Evolutionary conservation across 2,113 vertebrate genomes (phyloP), one percentile per base, ranked within the genome.

Genomic region (Oncorhynchus mykiss): DNA sequence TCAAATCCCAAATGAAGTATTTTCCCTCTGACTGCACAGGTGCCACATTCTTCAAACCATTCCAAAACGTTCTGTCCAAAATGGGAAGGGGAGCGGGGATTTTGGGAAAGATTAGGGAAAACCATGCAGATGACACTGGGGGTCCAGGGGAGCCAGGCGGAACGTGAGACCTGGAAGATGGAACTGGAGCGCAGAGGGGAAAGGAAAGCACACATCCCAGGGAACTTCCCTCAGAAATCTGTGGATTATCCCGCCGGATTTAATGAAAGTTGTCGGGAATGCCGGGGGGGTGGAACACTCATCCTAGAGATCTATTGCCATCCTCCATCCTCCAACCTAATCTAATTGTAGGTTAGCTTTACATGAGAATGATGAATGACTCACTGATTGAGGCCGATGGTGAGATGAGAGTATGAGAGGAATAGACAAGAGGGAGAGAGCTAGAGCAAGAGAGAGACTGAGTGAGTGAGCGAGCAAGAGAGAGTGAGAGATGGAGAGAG

Each of bases 1-100:
- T 90, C 78, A 88, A 90, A 91, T 86, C 87, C 88, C 80, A 88
- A 90, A 67, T 90, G 64, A 90, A 92, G 90, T 89, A 90, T 92
- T 92, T 88, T 88, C 84, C 86, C 86, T 90, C 79, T 85, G 5
- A 25, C 66, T 18, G 16, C 68, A 66, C 80, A 81, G 76, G 51
- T 73, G 75, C 65, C 80, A 83, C 73, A 76, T 78, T 86, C 82
- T 81, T 71, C 70, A 78, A 85, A 75, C 65, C 70, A 59, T 83
- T 79, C 77, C 39, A 16, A 79, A 74, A 60, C 74, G 31, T 80
- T 79, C 71, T 78, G 65, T 80, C 78, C 72, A 72, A 60, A 85
- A 84, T 65, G 34, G 51, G 51, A 54, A 54, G 51, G 4, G 49
- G 49, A 4, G 39, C 14, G 14, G 64, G 71, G 87, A 80, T 79